Percentiles rank a stretch among this genome's conserved stretches.
Evolutionary conservation across 2,113 vertebrate genomes (phyloP).

Genomic region (Ammodytes dubius): DNA sequence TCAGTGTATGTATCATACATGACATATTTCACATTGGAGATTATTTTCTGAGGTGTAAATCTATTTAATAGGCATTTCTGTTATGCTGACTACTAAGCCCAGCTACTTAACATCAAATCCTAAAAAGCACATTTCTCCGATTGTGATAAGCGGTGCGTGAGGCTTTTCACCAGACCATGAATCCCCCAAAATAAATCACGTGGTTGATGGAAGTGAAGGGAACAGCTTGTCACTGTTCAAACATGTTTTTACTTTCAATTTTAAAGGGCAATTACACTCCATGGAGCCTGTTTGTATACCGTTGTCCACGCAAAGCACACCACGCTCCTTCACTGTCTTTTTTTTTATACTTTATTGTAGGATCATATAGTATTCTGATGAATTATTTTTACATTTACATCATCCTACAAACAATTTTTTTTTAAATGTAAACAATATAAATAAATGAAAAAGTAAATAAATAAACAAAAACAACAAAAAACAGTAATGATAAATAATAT

Average conservation of each 20-base stretch:
- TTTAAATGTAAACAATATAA: no score
- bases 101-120: conserved; percentile 21
- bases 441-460: no score
- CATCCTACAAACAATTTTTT: no score
- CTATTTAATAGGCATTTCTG: not conserved
- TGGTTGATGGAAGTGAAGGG: conserved; percentile 34
- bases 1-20: no score
- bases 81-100: not conserved
- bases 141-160: conserved; percentile 10
- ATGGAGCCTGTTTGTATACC: conserved; percentile 1
- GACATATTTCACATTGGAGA: not conserved
- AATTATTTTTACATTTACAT: no score
- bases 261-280: conserved; percentile 4
- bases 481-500: no score
- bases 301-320: conserved; percentile 1
- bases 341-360: no score
- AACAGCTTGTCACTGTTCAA: conserved; percentile 29
- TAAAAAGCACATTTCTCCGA: conserved; percentile 12
- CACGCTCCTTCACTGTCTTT: not conserved
- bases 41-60: not conserved
- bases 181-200: conserved; percentile 38
- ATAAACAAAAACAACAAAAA: no score
- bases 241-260: conserved; percentile 29
- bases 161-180: conserved; percentile 20
- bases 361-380: no score